Conservation (phyloP, 2,888 invertebrate genomes). For the Gisinianus flammeolus region DNA sequence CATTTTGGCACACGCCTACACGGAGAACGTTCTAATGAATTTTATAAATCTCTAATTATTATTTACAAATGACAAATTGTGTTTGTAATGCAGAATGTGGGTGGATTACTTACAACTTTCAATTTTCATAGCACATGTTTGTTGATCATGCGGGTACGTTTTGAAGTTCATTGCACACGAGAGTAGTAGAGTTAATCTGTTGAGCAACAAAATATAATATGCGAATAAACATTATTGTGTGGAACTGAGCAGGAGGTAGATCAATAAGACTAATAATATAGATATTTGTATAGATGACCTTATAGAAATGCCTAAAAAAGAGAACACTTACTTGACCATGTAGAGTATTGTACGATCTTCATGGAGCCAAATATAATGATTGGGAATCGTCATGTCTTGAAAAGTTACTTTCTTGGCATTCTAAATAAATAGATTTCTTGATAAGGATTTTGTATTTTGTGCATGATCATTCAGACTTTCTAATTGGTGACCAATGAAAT, state of each 20-base stretch:
- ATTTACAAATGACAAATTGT: background rate
- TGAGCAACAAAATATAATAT: background rate
- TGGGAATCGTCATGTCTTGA: constrained; percentile 61
- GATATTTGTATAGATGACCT: too few relatives aligned
- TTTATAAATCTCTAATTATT: too few relatives aligned
- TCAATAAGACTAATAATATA: constrained; percentile 8
- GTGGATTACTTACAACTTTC: constrained; percentile 63
- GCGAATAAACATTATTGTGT: background rate
- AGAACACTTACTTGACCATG: constrained; percentile 62
- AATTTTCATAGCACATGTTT: constrained; percentile 61
- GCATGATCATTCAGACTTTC: too few relatives aligned
- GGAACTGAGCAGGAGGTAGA: background rate
- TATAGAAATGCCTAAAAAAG: too few relatives aligned
- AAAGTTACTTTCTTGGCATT: constrained; percentile 61
- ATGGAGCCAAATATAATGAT: constrained; percentile 61
- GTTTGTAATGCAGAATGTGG: too few relatives aligned
- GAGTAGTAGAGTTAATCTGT: constrained; percentile 62
- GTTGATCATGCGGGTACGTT: constrained; percentile 62
- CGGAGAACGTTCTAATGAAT: too few relatives aligned
- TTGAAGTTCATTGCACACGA: constrained; percentile 63
- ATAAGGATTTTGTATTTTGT: too few relatives aligned
- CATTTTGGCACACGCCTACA: too few relatives aligned
- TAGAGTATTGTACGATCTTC: constrained; percentile 60
- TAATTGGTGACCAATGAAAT: too few relatives aligned
- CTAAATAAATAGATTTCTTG: too few relatives aligned